Conservation (phyloP, 2,113 vertebrate species). For the Tringa solitaria region DNA sequence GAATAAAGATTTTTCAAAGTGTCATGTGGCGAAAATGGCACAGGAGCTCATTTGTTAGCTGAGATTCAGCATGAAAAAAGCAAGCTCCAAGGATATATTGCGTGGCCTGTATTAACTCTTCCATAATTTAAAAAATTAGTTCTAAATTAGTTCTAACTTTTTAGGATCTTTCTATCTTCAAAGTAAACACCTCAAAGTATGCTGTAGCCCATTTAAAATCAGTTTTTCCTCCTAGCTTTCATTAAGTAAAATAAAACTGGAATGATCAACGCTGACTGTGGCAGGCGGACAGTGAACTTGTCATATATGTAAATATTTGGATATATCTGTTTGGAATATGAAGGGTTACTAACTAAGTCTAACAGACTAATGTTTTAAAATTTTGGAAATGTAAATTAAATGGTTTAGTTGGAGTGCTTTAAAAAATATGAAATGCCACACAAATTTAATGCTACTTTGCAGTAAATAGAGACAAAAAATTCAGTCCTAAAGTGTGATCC, state of each 20-base stretch:
- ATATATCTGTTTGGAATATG: background rate
- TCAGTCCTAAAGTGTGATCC: background rate
- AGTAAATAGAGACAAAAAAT: background rate
- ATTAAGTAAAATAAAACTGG: background rate
- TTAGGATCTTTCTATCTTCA: background rate
- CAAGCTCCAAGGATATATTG: background rate
- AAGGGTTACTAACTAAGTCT: background rate
- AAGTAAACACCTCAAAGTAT: background rate
- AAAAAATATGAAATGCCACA: background rate
- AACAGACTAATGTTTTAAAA: background rate
- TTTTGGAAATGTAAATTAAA: background rate
- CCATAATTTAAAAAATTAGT: background rate
- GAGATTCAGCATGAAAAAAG: background rate
- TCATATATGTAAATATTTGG: background rate
- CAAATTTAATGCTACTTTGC: background rate
- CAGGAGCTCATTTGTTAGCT: background rate
- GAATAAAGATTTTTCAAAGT: background rate
- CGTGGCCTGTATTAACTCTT: background rate
- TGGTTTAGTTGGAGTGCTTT: background rate
- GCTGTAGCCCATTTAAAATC: background rate
- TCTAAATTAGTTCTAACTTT: background rate
- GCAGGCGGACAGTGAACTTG: background rate
- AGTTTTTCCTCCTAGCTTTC: background rate
- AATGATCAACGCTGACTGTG: background rate
- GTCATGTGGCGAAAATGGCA: background rate